These are phyloP conservation scores for Mesitornis unicolor DNA, from an alignment of 2,113 vertebrate genomes.

Conservation along the genomic window DNA sequence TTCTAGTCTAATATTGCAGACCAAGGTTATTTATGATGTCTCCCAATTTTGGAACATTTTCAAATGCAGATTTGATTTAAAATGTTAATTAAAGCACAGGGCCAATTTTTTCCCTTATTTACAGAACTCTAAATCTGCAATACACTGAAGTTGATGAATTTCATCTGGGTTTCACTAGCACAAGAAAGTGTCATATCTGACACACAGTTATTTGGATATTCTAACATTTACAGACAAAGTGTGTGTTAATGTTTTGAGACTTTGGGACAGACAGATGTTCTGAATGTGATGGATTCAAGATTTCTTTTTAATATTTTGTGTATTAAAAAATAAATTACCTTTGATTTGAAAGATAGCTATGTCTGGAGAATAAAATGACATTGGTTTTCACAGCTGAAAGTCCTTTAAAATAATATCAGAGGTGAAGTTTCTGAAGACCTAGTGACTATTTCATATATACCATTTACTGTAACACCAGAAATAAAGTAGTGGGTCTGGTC, in stretches of 20 bases:
- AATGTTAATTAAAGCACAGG: conserved; percentile 66
- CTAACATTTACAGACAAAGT: conserved; percentile 9
- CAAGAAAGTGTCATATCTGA: conserved; percentile 40
- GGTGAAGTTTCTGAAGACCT: neutral
- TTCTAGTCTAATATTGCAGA: conserved; percentile 35
- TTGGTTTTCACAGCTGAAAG: neutral
- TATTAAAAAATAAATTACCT: conserved; percentile 1
- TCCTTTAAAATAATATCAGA: conserved; percentile 11
- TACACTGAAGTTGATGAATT: conserved; percentile 42
- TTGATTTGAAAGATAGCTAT: neutral
- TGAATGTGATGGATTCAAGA: neutral
- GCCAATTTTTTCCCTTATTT: conserved; percentile 44
- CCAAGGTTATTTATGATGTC: conserved; percentile 58
- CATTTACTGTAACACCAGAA: neutral
- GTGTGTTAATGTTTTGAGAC: conserved; percentile 29
- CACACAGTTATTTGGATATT: conserved; percentile 32
- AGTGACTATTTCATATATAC: neutral
- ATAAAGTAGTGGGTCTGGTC: neutral
- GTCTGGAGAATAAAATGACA: neutral
- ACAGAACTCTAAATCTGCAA: conserved; percentile 52
- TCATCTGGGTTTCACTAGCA: conserved; percentile 54
- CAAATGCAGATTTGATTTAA: conserved; percentile 65
- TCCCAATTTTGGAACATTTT: conserved; percentile 49
- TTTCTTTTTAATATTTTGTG: neutral
- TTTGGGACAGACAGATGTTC: conserved; percentile 39